Evolutionary conservation across 2,888 invertebrate species (phyloP).

Genomic region (Dolomedes plantarius): DNA sequence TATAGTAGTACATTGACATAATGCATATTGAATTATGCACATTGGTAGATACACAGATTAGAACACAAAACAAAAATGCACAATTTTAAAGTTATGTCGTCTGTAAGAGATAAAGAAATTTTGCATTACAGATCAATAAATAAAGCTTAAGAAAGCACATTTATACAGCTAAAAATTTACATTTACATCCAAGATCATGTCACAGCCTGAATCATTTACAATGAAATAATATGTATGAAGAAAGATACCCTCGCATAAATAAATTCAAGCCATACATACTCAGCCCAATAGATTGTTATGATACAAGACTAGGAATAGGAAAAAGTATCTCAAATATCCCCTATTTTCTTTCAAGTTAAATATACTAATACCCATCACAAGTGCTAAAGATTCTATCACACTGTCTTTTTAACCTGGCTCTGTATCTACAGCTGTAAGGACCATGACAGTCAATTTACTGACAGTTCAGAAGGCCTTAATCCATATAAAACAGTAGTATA

Average conservation of each 20-base stretch:
- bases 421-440: too few species aligned
- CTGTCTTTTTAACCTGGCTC: too few species aligned
- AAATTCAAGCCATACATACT: background rate
- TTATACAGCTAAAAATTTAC: conserved; percentile 11
- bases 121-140: background rate
- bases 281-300: background rate
- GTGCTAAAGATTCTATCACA: too few species aligned
- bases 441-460: too few species aligned
- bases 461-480: too few species aligned
- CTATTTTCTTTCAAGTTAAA: background rate
- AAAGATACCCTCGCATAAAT: background rate
- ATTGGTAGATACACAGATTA: too few species aligned
- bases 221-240: background rate
- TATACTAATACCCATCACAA: background rate
- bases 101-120: too few species aligned
- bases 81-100: too few species aligned
- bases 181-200: background rate
- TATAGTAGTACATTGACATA: too few species aligned
- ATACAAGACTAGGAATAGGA: conserved; percentile 12
- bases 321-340: background rate
- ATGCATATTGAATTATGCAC: too few species aligned
- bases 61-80: too few species aligned
- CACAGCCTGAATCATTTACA: background rate
- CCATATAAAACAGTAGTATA: too few species aligned
- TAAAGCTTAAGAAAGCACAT: background rate